Base-by-base conservation (phyloP, 2,797 vertebrate species). In the Lophius americanus region DNA sequence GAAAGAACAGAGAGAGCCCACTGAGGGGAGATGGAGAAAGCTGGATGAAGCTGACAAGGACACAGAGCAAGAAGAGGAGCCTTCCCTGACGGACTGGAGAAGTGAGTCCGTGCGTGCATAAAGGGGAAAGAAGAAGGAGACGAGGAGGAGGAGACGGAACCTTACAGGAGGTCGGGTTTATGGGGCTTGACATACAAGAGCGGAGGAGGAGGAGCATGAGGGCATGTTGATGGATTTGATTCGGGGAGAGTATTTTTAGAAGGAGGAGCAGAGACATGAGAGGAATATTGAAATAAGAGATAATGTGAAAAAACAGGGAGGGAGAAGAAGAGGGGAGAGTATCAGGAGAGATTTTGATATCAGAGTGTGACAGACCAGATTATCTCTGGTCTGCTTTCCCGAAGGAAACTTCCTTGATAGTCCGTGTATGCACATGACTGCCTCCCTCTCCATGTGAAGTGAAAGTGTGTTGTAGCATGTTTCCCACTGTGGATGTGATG, bases 181-280 rank as follows among this genome's bases (percentile, higher is more conserved):
- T 33, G 53, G 64, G 51, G 69, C 62, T 83, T 79, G 79, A 90
- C 79, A 79, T 84, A 80, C 81, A 83, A 69, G 6, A 39, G 13
- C 6, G 73, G 79, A 81, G 73, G 75, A 80, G 86, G 83, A 83
- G 85, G 84, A 88, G 88, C 75, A 6, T 46, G 70, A 73, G 75
- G 69, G 78, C 75, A 88, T 91, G 88, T 91, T 90, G 86, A 90
- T 85, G 88, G 70, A 88, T 91, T 80, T 88, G 81, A 91, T 84
- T 89, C 85, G 63, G 81, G 78, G 74, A 70, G 89, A 85, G 72
- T 88, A 88, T 88, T 92, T 91, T 90, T 91, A 89, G 86, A 78
- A 83, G 80, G 70, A 82, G 69, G 73, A 85, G 73, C 64, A 3
- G 69, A 73, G 70, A 79, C 81, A 86, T 52, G 71, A 79, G 74